phyloP scores from a whole-genome alignment of 2,888 invertebrate genomes.

The Scaeva pyrastri region DNA sequence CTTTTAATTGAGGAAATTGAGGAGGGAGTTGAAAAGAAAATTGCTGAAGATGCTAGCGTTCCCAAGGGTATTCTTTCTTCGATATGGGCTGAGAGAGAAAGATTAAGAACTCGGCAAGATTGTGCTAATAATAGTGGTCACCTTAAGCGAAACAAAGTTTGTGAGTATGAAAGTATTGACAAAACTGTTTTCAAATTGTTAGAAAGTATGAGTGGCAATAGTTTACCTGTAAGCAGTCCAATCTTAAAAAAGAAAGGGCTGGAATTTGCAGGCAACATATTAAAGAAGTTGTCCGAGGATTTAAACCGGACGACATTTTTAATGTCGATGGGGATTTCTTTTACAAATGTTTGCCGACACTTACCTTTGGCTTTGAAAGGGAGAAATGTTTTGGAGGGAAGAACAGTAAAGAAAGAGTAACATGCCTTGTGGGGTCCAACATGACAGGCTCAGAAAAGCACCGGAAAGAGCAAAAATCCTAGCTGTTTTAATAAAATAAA shows the following conservation, averaged over 20 bases:
- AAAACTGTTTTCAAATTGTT: background rate
- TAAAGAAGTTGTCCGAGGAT: conserved; percentile 19
- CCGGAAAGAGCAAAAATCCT: conserved; percentile 19
- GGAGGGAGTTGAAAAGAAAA: conserved; percentile 11
- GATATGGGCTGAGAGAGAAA: background rate
- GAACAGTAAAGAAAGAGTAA: too few species aligned
- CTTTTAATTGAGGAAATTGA: conserved; percentile 2
- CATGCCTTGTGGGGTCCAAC: conserved; percentile 32
- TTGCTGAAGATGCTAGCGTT: too few species aligned
- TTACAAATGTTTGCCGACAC: conserved; percentile 34
- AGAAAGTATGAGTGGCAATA: background rate
- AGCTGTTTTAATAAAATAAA: conserved; percentile 21
- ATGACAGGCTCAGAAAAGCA: conserved; percentile 31
- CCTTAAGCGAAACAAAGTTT: background rate
- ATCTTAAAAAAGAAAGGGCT: background rate
- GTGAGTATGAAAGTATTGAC: background rate
- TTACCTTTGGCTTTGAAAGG: conserved; percentile 36
- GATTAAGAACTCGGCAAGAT: background rate
- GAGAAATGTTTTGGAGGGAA: conserved; percentile 45
- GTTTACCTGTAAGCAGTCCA: background rate
- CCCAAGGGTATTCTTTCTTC: background rate
- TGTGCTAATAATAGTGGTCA: too few species aligned
- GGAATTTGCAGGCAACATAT: too few species aligned
- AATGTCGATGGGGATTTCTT: conserved; percentile 28
- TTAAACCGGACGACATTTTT: conserved; percentile 38